Evolutionary conservation across 1,140 invertebrate genomes (phyloP), one percentile per base, ranked within the genome.

Genomic region (Leptonema lineaticorne): DNA sequence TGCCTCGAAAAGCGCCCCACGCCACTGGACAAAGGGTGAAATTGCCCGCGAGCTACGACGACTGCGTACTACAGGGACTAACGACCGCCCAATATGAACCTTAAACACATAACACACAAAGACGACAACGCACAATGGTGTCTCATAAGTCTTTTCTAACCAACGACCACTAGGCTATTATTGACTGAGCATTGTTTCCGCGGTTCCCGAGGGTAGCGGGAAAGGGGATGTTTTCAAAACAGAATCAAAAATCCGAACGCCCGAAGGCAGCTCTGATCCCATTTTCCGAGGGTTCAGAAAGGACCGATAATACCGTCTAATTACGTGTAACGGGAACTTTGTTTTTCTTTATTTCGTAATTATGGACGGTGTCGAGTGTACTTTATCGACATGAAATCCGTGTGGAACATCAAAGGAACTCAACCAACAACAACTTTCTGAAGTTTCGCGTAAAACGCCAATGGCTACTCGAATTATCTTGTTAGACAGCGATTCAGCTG

Each of bases 111-210:
- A 11, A 6, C 5, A 6, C 30, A 33, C 11, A 33, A 33, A 11
- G n/a, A n/a, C n/a, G n/a, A n/a, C n/a, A n/a, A n/a, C n/a, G n/a
- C n/a, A n/a, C n/a, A n/a, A n/a, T n/a, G n/a, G n/a, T n/a, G n/a
- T n/a, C n/a, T n/a, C n/a, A n/a, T n/a, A n/a, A n/a, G 66, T 41
- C 30, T 33, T 6, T 33, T 33, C 11, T 33, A 11, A 9, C 1
- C 37, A 4, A 3, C 37, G 37, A 45, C 14, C 24, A 16, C 18
- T 11, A 14, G 2, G 6, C 22, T 28, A 63, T 63, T 68, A 71
- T 71, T 72, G 70, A 72, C 70, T 72, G 70, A 72, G 70, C 67
- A 72, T 72, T 72, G 70, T 72, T 72, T 72, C 67, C 63, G 63
- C 67, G 69, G 69, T 68, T 28, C 65, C 45, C 2, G 11, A 3